A percentile compares a stretch with the other conserved stretches of the same genome.
phyloP scores from a whole-genome alignment of 2,797 vertebrate genomes.

The Microchirus variegatus region DNA sequence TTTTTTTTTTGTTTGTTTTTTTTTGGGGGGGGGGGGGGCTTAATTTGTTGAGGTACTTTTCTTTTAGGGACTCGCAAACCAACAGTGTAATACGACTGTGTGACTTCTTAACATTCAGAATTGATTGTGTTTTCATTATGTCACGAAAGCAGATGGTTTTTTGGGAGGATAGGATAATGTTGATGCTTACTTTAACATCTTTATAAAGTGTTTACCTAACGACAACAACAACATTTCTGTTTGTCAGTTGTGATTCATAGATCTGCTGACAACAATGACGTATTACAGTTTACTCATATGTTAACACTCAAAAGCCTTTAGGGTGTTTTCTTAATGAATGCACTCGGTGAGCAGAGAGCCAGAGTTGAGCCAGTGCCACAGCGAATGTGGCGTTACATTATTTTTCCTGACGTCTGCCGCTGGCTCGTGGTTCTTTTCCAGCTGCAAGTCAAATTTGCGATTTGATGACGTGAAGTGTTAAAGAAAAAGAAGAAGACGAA shows the following conservation, averaged over 20 bases:
- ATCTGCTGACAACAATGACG: constrained; percentile 3
- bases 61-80: background rate
- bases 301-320: background rate
- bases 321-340: background rate
- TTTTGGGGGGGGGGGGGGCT: no score
- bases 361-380: no score
- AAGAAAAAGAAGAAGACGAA: background rate
- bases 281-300: constrained; percentile 3
- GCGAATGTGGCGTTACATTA: background rate
- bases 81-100: no score
- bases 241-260: background rate
- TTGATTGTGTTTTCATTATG: no score
- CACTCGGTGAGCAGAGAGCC: background rate
- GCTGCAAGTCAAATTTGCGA: constrained; percentile 7
- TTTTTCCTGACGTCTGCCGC: constrained; percentile 16
- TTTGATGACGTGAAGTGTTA: constrained; percentile 26
- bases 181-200: background rate
- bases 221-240: background rate
- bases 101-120: no score
- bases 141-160: constrained; percentile 4
- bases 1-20: no score
- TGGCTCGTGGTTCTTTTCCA: constrained; percentile 17
- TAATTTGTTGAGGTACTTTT: background rate
- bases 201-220: background rate
- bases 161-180: background rate